Evolutionary conservation across 2,113 vertebrate species (phyloP), one percentile per base, ranked within the genome.

Genomic region (Epinephelus lanceolatus): DNA sequence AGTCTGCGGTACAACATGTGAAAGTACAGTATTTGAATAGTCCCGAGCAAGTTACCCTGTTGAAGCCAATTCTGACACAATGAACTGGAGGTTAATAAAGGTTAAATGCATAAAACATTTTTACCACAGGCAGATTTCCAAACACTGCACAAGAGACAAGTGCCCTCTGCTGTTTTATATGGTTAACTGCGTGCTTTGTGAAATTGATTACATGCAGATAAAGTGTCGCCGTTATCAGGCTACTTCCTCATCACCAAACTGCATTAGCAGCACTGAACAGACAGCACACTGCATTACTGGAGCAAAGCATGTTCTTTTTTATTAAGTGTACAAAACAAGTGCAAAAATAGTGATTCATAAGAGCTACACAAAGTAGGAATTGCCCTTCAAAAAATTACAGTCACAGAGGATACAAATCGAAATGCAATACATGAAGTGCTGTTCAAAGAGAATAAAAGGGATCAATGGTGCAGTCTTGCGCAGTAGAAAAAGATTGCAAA

Each of bases 291-390:
- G 17, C 25, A 47, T 60, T 55, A 66, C 17, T 89, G 78, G 88
- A 93, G 94, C 94, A 92, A 95, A 94, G 93, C 93, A 91, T 78
- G 84, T 91, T 93, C 47, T 89, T 95, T 87, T 95, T 96, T 95
- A 95, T 95, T 95, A 91, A 90, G 94, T 95, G 93, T 96, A 96
- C 94, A 95, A 96, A 95, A 93, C 88, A 95, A 94, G 95, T 96
- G 95, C 95, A 96, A 95, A 96, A 95, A 95, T 94, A 94, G 90
- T 93, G 86, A 88, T 86, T 90, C 84, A 79, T 86, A 90, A 92
- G 87, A 94, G 89, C 94, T 90, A 94, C 86, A 89, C 81, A 92
- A 87, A 93, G 87, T 90, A 91, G 66, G 72, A 88, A 80, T 91
- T 74, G 74, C 62, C 82, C 89, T 89, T 94, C 66, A 74, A 93